These are phyloP conservation scores for Digitonthophagus gazella DNA, from an alignment of 2,888 invertebrate genomes.

Conservation along the genomic window DNA sequence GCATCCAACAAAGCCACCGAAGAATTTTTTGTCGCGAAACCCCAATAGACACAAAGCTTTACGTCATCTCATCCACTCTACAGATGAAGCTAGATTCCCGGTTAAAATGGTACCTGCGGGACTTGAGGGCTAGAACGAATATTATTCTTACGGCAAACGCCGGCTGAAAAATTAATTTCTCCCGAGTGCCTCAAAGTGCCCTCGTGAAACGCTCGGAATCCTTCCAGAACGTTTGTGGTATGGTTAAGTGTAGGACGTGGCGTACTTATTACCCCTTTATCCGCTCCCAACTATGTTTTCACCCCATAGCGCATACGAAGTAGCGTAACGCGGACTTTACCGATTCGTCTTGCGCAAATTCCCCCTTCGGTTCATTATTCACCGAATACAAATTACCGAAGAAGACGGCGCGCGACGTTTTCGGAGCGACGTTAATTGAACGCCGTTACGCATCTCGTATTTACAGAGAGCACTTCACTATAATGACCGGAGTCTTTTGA, in stretches of 20 bases:
- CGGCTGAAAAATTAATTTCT: slow-evolving; percentile 10
- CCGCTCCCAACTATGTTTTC: too few species aligned
- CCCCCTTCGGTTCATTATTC: too few species aligned
- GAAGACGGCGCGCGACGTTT: too few species aligned
- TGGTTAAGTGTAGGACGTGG: not conserved
- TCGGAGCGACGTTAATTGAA: too few species aligned
- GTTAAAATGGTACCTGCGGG: not conserved
- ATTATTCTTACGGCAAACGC: slow-evolving; percentile 2
- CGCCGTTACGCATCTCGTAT: too few species aligned
- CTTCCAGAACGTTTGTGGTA: slow-evolving; percentile 1
- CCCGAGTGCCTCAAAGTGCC: slow-evolving; percentile 11
- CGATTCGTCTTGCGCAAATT: too few species aligned
- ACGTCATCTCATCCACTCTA: not conserved
- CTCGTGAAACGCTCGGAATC: slow-evolving; percentile 6
- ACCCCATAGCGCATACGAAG: too few species aligned
- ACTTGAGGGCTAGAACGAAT: not conserved
- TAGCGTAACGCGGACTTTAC: too few species aligned
- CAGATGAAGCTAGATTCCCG: not conserved
- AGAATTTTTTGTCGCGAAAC: not conserved
- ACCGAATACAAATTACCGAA: too few species aligned
- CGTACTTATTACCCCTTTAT: too few species aligned
- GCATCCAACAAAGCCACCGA: not conserved
- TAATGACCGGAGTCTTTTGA: too few species aligned
- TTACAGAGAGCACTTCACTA: too few species aligned
- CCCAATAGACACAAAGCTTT: not conserved